Evolutionary conservation across 2,797 vertebrate genomes (phyloP), one percentile per base, ranked within the genome.

Genomic region (Micrastur ruficollis): DNA sequence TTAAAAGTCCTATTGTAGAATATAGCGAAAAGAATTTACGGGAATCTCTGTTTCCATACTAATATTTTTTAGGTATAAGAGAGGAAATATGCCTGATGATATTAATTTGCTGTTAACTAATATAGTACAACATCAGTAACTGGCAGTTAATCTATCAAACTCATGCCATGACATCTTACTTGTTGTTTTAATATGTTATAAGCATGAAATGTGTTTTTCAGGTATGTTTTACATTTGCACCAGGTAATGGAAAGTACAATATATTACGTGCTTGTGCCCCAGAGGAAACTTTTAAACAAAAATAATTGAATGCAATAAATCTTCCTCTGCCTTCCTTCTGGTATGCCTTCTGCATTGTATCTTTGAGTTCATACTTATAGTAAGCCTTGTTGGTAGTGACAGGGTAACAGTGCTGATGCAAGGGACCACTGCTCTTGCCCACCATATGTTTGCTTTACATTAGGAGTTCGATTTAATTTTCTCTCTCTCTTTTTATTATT

Each of bases 231-330:
- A 97, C 96, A 97, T 98, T 98, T 98, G 97, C 97, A 97, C 97
- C 96, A 98, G 97, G 98, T 98, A 98, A 98, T 98, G 98, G 98
- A 98, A 98, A 97, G 95, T 97, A 97, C 97, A 97, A 98, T 98
- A 98, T 98, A 98, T 98, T 97, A 98, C 15, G 95, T 98, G 98
- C 96, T 96, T 97, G 96, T 91, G 93, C 97, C 97, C 97, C 83
- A 92, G 97, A 98, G 98, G 97, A 98, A 97, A 96, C 92, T 98
- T 97, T 97, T 98, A 98, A 98, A 97, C 96, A 96, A 95, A 98
- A 98, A 97, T 98, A 98, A 98, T 98, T 98, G 97, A 98, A 97
- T 93, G 97, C 95, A 95, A 83, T 98, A 98, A 98, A 98, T 98
- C 98, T 97, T 95, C n/a, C 50, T 47, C 81, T 90, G 62, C 95